Evolutionary conservation across 2,888 invertebrate species (phyloP), one percentile per base, ranked within the genome.

Genomic region (Bombylius major): DNA sequence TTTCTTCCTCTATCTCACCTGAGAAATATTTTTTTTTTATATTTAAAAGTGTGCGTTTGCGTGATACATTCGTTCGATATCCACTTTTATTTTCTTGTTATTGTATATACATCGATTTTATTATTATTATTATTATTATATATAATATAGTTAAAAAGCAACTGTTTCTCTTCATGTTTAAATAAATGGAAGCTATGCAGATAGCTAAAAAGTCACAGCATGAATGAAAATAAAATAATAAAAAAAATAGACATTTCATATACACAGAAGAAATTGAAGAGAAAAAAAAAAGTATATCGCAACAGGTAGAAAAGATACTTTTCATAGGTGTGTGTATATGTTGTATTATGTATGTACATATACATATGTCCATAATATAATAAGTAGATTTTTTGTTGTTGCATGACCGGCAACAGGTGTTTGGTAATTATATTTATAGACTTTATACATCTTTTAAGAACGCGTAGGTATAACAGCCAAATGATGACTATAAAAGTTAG

Each of bases 401-500:
- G 47, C 47, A 55, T 50, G 58, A 50, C 42, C 54, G 55, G 52
- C 59, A 59, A 59, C 59, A 59, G 59, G 59, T 59, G 59, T 59
- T 59, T 59, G 53, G 56, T 57, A 59, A 59, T 59, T 59, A 59
- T 57, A 59, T 56, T 59, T 56, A 56, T 56, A 59, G 59, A 59
- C 57, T 54, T 52, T 42, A 8, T 42, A 47, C 51, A 54, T 14
- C 36, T 42, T 51, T 50, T 36, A 50, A n/a, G 47, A 47, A 13
- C 47, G n/a, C 34, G 39, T 36, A 50, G 49, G 32, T 49, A 36
- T 11, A 4, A 8, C 32, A 23, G 23, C 8, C 12, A 42, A 11
- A 8, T 11, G 39, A 11, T 42, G 39, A 42, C 39, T 42, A 42
- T 42, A 42, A 42, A 42, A 42, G 39, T 42, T 42, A 11, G 8